Evolutionary conservation across 2,888 invertebrate genomes (phyloP).

Genomic region (Apoda limacodes): DNA sequence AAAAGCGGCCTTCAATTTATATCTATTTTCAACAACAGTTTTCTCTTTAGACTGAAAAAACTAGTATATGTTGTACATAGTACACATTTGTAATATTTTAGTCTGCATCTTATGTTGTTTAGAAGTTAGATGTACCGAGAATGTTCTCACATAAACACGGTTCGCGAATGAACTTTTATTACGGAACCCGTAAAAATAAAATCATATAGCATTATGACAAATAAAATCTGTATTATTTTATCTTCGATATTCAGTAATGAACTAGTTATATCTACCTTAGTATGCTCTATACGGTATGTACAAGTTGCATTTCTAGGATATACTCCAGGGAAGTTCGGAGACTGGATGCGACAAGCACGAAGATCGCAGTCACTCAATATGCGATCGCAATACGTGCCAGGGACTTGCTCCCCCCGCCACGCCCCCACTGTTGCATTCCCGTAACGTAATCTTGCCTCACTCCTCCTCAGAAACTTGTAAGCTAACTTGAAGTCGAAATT

Average conservation of each 20-base stretch:
- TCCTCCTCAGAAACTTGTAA: conserved; percentile 83
- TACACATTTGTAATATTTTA: too few species aligned
- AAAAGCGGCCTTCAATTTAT: too few species aligned
- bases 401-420: conserved; percentile 81
- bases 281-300: conserved; percentile 78
- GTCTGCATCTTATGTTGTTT: too few species aligned
- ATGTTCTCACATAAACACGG: too few species aligned
- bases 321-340: conserved; percentile 91
- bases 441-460: conserved; percentile 81
- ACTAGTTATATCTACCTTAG: conserved; percentile 61
- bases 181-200: conserved; percentile 1
- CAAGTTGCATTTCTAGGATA: conserved; percentile 90
- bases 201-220: too few species aligned
- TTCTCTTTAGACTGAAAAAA: too few species aligned
- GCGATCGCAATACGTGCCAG: conserved; percentile 84
- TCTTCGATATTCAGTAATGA: conserved; percentile 5
- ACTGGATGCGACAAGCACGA: conserved; percentile 79
- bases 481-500: conserved; percentile 87
- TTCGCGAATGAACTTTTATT: too few species aligned
- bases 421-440: conserved; percentile 79
- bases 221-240: conserved; percentile 6
- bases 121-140: too few species aligned
- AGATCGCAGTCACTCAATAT: conserved; percentile 83
- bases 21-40: too few species aligned
- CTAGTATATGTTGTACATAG: too few species aligned